Evolutionary conservation across 1,140 invertebrate genomes (phyloP).

Genomic region (Epicauta chinensis): DNA sequence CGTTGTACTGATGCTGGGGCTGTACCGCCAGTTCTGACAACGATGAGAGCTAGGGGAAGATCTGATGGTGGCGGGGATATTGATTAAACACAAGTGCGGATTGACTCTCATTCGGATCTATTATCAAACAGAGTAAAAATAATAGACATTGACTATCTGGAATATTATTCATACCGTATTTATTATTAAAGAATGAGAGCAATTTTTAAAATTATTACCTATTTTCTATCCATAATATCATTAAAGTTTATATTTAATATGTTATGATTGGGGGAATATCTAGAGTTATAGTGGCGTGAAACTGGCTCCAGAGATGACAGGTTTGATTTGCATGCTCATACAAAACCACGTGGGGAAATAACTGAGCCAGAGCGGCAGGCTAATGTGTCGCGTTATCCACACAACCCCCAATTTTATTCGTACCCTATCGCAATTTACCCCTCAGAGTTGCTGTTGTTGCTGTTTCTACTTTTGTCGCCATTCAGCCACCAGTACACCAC

Average conservation of each 20-base stretch:
- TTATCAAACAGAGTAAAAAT: too few species aligned
- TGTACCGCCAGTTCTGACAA: conserved; percentile 3
- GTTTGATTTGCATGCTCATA: conserved; percentile 23
- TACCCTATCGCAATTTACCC: background rate
- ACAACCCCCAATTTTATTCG: conserved; percentile 5
- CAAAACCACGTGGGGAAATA: conserved; percentile 16
- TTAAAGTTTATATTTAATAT: too few species aligned
- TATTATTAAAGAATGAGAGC: too few species aligned
- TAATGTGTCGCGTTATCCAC: conserved; percentile 27
- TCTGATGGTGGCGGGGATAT: conserved; percentile 15
- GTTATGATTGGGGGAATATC: background rate
- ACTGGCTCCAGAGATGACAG: conserved; percentile 20
- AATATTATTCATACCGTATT: too few species aligned
- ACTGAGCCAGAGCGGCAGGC: conserved; percentile 13
- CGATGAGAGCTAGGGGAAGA: conserved; percentile 5
- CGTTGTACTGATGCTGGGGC: conserved; percentile 24
- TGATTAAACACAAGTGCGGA: conserved; percentile 26
- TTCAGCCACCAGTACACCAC: background rate
- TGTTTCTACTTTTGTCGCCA: too few species aligned
- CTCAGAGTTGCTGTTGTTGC: too few species aligned
- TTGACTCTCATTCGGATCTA: background rate
- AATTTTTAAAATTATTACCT: too few species aligned
- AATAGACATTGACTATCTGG: too few species aligned
- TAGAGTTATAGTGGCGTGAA: conserved; percentile 3
- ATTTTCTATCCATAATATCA: too few species aligned